Percentiles rank a stretch among this genome's conserved stretches.
Evolutionary conservation across 2,888 invertebrate genomes (phyloP).

Genomic region (Xylophagus ater): DNA sequence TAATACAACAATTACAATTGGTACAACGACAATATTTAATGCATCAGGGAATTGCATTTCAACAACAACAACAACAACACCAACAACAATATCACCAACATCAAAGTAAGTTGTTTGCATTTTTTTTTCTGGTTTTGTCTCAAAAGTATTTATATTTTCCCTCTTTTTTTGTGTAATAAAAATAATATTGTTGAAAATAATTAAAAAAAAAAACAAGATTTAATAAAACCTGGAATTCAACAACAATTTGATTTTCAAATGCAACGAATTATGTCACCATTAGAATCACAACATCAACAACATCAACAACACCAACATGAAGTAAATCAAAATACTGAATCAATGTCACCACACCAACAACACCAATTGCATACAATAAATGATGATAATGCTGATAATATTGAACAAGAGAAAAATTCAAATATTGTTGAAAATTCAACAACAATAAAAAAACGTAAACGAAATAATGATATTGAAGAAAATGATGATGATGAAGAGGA

Average conservation of each 20-base stretch:
- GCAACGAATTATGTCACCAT: slow-evolving; percentile 19
- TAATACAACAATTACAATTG: slow-evolving; percentile 27
- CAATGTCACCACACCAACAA: slow-evolving; percentile 16
- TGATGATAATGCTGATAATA: too few relatives aligned
- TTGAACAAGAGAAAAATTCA: too few relatives aligned
- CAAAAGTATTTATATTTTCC: background rate
- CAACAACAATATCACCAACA: background rate
- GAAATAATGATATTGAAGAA: too few relatives aligned
- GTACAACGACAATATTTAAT: slow-evolving; percentile 28
- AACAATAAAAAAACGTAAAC: too few relatives aligned
- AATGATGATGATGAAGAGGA: too few relatives aligned
- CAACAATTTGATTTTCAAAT: slow-evolving; percentile 22
- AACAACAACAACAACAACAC: slow-evolving; percentile 12
- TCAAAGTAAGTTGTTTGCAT: background rate
- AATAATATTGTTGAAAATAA: too few relatives aligned
- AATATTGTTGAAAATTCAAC: too few relatives aligned
- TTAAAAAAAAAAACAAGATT: too few relatives aligned
- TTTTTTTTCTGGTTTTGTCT: too few relatives aligned
- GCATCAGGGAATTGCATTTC: slow-evolving; percentile 25
- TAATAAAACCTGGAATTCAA: slow-evolving; percentile 22
- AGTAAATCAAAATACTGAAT: slow-evolving; percentile 15
- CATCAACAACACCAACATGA: slow-evolving; percentile 12
- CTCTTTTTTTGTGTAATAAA: too few relatives aligned
- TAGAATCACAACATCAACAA: slow-evolving; percentile 9
- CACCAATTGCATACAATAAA: too few relatives aligned